Percentiles rank a stretch among this genome's conserved stretches.
phyloP scores from a whole-genome alignment of 35 echinoderm and acorn worm species.

The Anneissia japonica region DNA sequence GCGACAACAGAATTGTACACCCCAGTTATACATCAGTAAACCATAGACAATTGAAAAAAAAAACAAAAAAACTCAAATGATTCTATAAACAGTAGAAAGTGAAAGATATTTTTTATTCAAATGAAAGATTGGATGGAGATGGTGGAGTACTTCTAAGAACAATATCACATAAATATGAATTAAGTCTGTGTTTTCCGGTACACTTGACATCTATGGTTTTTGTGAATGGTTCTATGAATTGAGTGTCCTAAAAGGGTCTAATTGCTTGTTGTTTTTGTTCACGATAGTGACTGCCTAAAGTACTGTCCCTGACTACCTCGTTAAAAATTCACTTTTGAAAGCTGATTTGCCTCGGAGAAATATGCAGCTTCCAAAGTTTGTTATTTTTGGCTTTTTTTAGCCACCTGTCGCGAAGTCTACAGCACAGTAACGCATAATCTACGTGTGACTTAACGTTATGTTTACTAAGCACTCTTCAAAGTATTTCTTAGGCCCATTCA shows the following conservation, averaged over 20 bases:
- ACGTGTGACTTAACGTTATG: background rate
- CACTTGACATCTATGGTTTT: background rate
- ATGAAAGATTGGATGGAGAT: too few relatives aligned
- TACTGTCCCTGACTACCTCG: background rate
- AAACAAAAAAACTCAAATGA: too few relatives aligned
- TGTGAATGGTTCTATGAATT: background rate
- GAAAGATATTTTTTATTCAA: too few relatives aligned
- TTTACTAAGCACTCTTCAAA: background rate
- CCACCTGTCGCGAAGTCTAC: background rate
- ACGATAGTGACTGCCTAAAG: background rate
- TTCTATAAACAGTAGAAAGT: too few relatives aligned
- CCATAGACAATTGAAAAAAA: too few relatives aligned
- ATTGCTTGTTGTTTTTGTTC: background rate
- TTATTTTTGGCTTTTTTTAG: background rate
- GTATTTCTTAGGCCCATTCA: background rate
- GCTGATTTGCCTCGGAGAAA: background rate
- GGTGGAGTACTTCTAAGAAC: too few relatives aligned
- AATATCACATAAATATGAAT: too few relatives aligned
- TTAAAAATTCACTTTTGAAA: slow-evolving; percentile 2
- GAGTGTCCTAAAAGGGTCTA: background rate
- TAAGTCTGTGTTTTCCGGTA: background rate
- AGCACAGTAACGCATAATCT: background rate
- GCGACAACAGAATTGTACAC: too few relatives aligned
- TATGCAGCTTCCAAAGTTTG: background rate
- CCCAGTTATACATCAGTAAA: too few relatives aligned